Conservation (phyloP, 2,113 vertebrate genomes). For the Corvus cornix region DNA sequence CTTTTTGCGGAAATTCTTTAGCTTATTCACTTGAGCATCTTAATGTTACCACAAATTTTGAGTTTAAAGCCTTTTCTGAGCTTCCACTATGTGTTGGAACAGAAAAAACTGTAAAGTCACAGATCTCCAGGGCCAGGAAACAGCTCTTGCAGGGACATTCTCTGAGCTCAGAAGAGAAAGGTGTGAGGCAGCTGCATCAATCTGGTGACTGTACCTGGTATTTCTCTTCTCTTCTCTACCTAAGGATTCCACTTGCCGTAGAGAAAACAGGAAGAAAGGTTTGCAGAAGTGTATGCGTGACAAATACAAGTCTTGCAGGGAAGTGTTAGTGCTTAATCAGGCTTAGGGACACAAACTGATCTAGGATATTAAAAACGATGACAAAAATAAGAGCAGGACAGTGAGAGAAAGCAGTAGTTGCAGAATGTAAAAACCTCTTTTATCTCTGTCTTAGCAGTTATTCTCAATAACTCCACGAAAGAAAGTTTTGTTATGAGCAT, state of each 20-base stretch:
- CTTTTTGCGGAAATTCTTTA: background rate
- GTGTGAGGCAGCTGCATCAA: background rate
- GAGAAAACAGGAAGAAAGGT: background rate
- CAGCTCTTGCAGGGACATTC: background rate
- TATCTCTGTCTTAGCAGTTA: background rate
- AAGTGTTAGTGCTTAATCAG: background rate
- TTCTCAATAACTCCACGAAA: background rate
- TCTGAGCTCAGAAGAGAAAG: background rate
- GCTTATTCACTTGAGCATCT: background rate
- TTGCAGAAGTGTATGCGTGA: background rate
- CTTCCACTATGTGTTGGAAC: background rate
- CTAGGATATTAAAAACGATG: background rate
- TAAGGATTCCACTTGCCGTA: background rate
- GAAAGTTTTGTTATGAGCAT: background rate
- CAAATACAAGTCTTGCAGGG: background rate
- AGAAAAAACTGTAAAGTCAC: background rate
- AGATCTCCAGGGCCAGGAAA: background rate
- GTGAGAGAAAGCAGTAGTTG: background rate
- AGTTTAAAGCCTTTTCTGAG: background rate
- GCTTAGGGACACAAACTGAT: background rate
- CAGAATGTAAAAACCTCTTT: background rate
- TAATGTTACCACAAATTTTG: background rate
- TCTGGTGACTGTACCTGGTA: background rate
- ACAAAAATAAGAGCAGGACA: background rate
- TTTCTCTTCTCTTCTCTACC: background rate